phyloP scores from a whole-genome alignment of 2,113 vertebrate genomes.

The Daboia siamensis region DNA sequence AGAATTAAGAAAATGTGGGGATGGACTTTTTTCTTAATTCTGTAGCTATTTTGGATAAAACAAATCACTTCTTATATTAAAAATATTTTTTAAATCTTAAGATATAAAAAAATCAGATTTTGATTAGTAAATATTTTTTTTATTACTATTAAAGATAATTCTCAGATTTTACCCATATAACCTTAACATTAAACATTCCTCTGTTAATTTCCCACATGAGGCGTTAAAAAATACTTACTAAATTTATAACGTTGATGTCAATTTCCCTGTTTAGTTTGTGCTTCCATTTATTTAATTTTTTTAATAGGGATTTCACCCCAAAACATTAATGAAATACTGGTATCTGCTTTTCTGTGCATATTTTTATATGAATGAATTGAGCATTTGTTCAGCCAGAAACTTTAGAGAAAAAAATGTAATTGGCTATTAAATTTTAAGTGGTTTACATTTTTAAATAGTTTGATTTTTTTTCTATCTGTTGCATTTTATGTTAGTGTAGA shows the following conservation, averaged over 20 bases:
- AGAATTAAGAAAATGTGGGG: too few species aligned
- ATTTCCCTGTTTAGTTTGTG: neutral
- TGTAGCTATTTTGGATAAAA: neutral
- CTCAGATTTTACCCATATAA: conserved; percentile 35
- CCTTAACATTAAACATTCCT: conserved; percentile 6
- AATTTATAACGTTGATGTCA: neutral
- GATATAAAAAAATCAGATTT: conserved; percentile 26
- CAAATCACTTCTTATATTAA: neutral
- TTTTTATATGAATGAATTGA: conserved; percentile 42
- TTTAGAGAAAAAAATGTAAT: neutral
- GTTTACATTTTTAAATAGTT: neutral
- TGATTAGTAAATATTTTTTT: conserved; percentile 36
- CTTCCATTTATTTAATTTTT: conserved; percentile 13
- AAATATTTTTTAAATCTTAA: neutral
- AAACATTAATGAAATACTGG: conserved; percentile 32
- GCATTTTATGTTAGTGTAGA: neutral
- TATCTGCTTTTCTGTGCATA: conserved; percentile 42
- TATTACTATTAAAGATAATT: conserved; percentile 30
- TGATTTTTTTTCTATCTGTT: conserved; percentile 2
- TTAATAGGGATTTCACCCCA: conserved; percentile 33
- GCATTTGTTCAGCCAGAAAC: conserved; percentile 37
- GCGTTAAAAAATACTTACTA: conserved; percentile 32
- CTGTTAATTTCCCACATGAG: conserved; percentile 38
- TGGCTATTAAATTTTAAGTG: conserved; percentile 20
- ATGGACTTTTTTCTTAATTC: too few species aligned